Conservation (phyloP, 2,888 invertebrate genomes). For the Glaucopsyche alexis region DNA sequence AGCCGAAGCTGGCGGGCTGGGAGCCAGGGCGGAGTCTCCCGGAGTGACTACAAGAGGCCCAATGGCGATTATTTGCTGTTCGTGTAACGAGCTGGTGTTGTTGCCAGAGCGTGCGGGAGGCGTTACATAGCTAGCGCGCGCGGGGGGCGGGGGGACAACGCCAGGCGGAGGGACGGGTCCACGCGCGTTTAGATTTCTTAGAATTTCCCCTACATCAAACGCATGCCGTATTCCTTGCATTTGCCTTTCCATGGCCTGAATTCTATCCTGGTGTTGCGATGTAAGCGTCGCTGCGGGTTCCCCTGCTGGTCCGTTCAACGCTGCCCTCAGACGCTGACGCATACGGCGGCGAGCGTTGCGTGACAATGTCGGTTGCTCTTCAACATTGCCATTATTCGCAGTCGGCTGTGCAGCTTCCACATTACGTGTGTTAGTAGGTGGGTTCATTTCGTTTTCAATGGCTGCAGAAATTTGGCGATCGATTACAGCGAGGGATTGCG, state of each 20-base stretch:
- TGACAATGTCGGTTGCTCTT: slow-evolving; percentile 45
- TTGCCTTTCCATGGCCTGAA: slow-evolving; percentile 12
- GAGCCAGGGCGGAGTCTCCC: slow-evolving; percentile 14
- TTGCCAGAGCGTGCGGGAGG: slow-evolving; percentile 36
- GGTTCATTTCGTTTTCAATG: slow-evolving; percentile 55
- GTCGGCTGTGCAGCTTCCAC: slow-evolving; percentile 34
- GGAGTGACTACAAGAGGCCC: slow-evolving; percentile 35
- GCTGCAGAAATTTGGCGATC: slow-evolving; percentile 58
- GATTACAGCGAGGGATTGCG: slow-evolving; percentile 61
- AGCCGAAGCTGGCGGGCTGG: slow-evolving; percentile 36
- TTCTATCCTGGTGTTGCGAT: slow-evolving; percentile 27
- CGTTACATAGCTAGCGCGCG: slow-evolving; percentile 32
- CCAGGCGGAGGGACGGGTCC: slow-evolving; percentile 14
- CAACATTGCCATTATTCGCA: slow-evolving; percentile 37
- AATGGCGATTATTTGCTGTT: slow-evolving; percentile 31
- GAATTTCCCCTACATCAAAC: not conserved
- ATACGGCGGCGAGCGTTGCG: slow-evolving; percentile 65
- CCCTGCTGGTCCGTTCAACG: slow-evolving; percentile 50
- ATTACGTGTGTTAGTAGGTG: slow-evolving; percentile 41
- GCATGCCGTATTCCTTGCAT: not conserved
- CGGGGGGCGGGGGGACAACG: not conserved
- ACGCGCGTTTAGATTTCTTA: not conserved
- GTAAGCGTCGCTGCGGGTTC: slow-evolving; percentile 35
- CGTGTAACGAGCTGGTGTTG: slow-evolving; percentile 32
- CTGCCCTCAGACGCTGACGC: slow-evolving; percentile 58